Base-by-base conservation (phyloP, 2,888 invertebrate species). In the Lutraria lutraria region DNA sequence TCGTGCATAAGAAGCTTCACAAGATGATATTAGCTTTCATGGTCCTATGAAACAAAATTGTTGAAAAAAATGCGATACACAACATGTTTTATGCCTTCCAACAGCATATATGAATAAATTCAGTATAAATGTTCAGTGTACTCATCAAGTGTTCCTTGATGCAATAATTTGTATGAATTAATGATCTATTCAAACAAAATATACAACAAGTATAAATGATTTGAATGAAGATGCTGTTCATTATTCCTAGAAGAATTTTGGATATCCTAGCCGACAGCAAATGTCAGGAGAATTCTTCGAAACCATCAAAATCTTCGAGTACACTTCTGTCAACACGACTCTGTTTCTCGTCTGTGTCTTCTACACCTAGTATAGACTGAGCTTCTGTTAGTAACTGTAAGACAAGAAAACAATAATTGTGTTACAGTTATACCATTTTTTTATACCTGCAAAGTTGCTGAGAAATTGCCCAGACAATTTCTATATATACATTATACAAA, bases 241-340 rank as follows among this genome's bases (percentile, higher is more conserved):
- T 63, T 19, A 8, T 56, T n/a, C 19, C n/a, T 63, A 63, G 63
- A 63, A 19, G n/a, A n/a, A n/a, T 63, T n/a, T 19, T 21, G 63
- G 83, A 72, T 25, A 25, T 84, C 83, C 83, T 84, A 84, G 63
- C 52, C 19, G 79, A 60, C 10, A 76, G 87, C 76, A 52, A 43
- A n/a, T 87, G 87, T 87, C 87, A 87, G 80, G 85, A 63, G 68
- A 91, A 91, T 31, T 83, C 89, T 60, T 91, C 90, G 56, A 92
- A 92, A 43, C 87, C 88, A 83, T 92, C 92, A 83, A 89, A 92
- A 76, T 89, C 89, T 79, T 92, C 92, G 25, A 88, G 84, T 13
- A 92, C 53, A 63, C 89, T 89, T 29, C 63, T 88, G n/a, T 92
- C 90, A 12, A 89, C 31, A 43, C 83, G 79, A 52, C 60, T 79